Percentiles rank a stretch among this genome's conserved stretches.
phyloP scores from a whole-genome alignment of 1,140 invertebrate species.

The Drosophila murphyi region DNA sequence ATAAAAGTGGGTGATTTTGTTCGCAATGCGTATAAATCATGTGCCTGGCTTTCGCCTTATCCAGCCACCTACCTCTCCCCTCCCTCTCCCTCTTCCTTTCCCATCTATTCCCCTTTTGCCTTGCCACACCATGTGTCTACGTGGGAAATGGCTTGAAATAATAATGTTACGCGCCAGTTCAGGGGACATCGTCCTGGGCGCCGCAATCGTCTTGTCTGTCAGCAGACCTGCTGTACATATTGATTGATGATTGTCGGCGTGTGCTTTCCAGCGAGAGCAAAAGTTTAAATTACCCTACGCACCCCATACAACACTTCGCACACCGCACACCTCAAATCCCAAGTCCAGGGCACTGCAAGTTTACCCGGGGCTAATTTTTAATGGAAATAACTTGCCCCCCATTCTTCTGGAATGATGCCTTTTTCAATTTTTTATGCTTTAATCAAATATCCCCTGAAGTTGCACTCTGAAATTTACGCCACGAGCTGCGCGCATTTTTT shows the following conservation, averaged over 20 bases:
- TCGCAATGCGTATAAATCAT: constrained; percentile 71
- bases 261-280: constrained; percentile 48
- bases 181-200: constrained; percentile 21
- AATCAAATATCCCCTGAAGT: constrained; percentile 55
- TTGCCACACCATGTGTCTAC: constrained; percentile 40
- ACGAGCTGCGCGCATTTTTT: constrained; percentile 41
- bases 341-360: constrained; percentile 18
- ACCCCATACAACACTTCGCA: no score
- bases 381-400: constrained; percentile 68
- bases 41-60: constrained; percentile 67
- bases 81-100: constrained; percentile 1
- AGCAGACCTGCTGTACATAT: constrained; percentile 53
- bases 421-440: constrained; percentile 63
- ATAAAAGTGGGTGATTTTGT: constrained; percentile 44
- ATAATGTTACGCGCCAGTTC: constrained; percentile 69
- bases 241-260: constrained; percentile 78
- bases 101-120: no score
- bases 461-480: constrained; percentile 46
- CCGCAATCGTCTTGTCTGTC: constrained; percentile 29
- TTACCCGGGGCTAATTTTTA: constrained; percentile 70
- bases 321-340: background rate
- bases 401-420: constrained; percentile 32
- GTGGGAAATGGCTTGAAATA: constrained; percentile 79
- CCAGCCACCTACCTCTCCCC: constrained; percentile 14
- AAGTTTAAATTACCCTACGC: constrained; percentile 71